A percentile compares a stretch with the other conserved stretches of the same genome.
These are phyloP conservation scores for Scaptomyza parva DNA, from an alignment of 2,888 invertebrate genomes.

Conservation along the genomic window DNA sequence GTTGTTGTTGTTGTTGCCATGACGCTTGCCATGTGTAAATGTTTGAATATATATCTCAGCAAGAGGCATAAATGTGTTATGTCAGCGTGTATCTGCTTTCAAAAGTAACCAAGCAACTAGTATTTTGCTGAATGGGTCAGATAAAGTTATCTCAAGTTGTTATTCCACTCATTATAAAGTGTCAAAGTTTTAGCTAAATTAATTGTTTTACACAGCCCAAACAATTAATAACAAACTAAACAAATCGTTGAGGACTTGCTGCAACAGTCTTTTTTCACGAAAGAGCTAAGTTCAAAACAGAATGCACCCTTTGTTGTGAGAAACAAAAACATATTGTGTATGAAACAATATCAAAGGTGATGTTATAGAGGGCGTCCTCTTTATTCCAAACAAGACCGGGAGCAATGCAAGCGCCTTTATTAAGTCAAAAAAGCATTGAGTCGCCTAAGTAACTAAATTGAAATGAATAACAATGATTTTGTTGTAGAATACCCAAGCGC, in stretches of 20 bases:
- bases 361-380: not conserved
- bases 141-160: constrained; percentile 15
- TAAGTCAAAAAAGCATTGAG: too few relatives aligned
- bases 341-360: not conserved
- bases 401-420: not conserved
- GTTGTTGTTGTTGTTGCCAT: constrained; percentile 55
- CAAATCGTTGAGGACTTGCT: not conserved
- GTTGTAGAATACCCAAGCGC: too few relatives aligned
- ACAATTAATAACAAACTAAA: constrained; percentile 35
- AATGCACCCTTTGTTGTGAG: not conserved
- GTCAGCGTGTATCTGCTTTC: constrained; percentile 9
- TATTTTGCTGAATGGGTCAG: constrained; percentile 41
- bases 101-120: constrained; percentile 57
- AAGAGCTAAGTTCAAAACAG: not conserved
- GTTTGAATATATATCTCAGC: constrained; percentile 5
- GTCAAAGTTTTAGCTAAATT: constrained; percentile 35
- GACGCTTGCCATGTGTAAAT: constrained; percentile 56
- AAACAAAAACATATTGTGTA: not conserved
- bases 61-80: constrained; percentile 3
- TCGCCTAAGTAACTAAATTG: too few relatives aligned
- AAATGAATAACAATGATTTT: too few relatives aligned
- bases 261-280: not conserved
- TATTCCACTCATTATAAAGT: constrained; percentile 10
- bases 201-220: constrained; percentile 39
- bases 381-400: not conserved